A percentile compares a stretch with the other conserved stretches of the same genome.
Evolutionary conservation across 2,888 invertebrate genomes (phyloP).

Genomic region (Corbicula japonica): DNA sequence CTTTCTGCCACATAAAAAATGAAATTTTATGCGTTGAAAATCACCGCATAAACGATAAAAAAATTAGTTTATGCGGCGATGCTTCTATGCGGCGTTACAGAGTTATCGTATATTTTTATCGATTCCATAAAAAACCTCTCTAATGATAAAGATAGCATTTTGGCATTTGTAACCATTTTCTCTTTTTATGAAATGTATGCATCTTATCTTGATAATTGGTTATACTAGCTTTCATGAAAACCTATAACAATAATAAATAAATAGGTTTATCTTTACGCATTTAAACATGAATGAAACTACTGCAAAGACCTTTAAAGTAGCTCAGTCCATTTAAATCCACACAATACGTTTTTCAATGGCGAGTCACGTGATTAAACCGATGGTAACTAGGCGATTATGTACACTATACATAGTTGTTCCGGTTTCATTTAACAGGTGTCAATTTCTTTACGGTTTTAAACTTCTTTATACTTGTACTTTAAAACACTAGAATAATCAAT

Average conservation of each 20-base stretch:
- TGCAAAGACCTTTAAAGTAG: slow-evolving; percentile 24
- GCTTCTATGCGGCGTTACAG: too few relatives aligned
- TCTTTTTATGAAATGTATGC: background rate
- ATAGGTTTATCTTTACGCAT: background rate
- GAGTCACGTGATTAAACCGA: slow-evolving; percentile 52
- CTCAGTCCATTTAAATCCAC: slow-evolving; percentile 56
- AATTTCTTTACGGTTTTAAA: slow-evolving; percentile 1
- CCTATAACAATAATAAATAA: background rate
- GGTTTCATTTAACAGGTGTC: slow-evolving; percentile 14
- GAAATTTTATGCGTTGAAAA: too few relatives aligned
- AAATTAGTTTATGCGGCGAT: too few relatives aligned
- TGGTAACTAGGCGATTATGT: slow-evolving; percentile 74
- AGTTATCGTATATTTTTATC: too few relatives aligned
- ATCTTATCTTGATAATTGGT: too few relatives aligned
- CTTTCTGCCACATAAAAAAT: too few relatives aligned
- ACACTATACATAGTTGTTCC: slow-evolving; percentile 62
- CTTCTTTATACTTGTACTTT: background rate
- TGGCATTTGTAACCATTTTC: background rate
- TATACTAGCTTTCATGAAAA: background rate
- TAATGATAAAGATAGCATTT: too few relatives aligned
- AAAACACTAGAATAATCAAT: background rate
- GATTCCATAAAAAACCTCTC: too few relatives aligned
- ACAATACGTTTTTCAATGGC: slow-evolving; percentile 42
- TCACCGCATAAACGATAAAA: too few relatives aligned
- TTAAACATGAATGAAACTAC: background rate